Conservation (phyloP, 2,888 invertebrate genomes). For the Lithophane semibrunnea region DNA sequence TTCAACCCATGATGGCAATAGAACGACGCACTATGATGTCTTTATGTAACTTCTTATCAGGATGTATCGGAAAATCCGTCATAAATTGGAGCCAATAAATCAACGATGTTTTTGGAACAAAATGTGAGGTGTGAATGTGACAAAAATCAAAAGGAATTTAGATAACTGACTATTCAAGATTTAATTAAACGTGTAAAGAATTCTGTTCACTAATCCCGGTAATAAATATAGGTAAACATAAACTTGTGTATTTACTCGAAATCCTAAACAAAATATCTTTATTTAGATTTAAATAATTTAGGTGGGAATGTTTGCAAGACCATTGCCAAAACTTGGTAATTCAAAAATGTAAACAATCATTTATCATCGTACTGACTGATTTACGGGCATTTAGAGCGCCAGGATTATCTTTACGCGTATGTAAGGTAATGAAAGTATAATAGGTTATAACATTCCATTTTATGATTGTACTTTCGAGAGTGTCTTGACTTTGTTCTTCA, state of each 20-base stretch:
- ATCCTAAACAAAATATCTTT: background rate
- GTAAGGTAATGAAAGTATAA: constrained; percentile 13
- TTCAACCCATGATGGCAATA: no score
- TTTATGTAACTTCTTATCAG: no score
- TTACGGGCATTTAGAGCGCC: constrained; percentile 9
- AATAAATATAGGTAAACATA: no score
- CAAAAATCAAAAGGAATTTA: no score
- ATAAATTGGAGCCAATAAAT: no score
- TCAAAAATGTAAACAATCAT: constrained; percentile 13
- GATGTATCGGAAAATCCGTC: no score
- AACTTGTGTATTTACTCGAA: background rate
- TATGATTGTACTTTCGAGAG: background rate
- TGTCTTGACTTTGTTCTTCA: background rate
- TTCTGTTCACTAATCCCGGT: no score
- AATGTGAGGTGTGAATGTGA: no score
- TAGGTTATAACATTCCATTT: background rate
- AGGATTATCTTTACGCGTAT: constrained; percentile 2
- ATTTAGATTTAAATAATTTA: constrained; percentile 15
- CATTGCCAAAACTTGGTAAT: constrained; percentile 46
- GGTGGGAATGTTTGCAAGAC: constrained; percentile 16
- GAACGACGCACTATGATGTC: no score
- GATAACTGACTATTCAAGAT: no score
- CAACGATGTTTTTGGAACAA: no score
- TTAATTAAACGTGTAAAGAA: no score
- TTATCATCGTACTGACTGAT: constrained; percentile 29